phyloP scores from a whole-genome alignment of 2,797 vertebrate genomes.

The Muraenolepis orangiensis region DNA sequence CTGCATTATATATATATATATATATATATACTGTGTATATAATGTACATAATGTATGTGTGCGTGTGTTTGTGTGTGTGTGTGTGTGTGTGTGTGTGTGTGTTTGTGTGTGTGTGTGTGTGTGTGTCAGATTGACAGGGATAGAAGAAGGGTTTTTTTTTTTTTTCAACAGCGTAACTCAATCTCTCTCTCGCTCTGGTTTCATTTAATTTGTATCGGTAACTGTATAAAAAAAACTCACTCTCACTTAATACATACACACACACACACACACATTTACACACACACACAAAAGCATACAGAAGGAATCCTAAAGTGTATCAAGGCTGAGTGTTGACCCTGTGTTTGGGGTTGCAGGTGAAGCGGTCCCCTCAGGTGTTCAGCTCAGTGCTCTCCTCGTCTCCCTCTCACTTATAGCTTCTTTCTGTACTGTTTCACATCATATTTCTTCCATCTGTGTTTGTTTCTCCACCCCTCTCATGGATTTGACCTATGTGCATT shows the following conservation, averaged over 20 bases:
- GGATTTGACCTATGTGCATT: neutral
- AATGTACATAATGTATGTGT: slow-evolving; percentile 1
- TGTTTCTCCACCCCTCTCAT: neutral
- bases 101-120: no score
- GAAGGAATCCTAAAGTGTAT: slow-evolving; percentile 14
- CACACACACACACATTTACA: no score
- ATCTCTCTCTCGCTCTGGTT: slow-evolving; percentile 17
- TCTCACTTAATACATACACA: neutral
- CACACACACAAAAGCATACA: no score
- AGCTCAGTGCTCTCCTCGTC: slow-evolving; percentile 33
- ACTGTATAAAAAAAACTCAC: neutral
- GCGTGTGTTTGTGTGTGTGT: slow-evolving; percentile 12
- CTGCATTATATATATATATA: slow-evolving; percentile 14
- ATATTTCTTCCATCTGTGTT: neutral
- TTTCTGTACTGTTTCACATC: neutral
- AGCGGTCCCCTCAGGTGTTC: slow-evolving; percentile 35
- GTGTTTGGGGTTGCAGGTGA: slow-evolving; percentile 25
- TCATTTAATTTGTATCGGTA: neutral
- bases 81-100: no score
- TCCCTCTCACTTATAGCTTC: neutral
- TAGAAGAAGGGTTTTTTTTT: neutral
- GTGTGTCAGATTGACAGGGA: neutral
- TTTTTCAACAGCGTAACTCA: slow-evolving; percentile 33
- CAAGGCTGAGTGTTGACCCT: slow-evolving; percentile 15
- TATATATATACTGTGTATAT: slow-evolving; percentile 7